Evolutionary conservation across 2,113 vertebrate species (phyloP).

Genomic region (Myrmecobius fasciatus): DNA sequence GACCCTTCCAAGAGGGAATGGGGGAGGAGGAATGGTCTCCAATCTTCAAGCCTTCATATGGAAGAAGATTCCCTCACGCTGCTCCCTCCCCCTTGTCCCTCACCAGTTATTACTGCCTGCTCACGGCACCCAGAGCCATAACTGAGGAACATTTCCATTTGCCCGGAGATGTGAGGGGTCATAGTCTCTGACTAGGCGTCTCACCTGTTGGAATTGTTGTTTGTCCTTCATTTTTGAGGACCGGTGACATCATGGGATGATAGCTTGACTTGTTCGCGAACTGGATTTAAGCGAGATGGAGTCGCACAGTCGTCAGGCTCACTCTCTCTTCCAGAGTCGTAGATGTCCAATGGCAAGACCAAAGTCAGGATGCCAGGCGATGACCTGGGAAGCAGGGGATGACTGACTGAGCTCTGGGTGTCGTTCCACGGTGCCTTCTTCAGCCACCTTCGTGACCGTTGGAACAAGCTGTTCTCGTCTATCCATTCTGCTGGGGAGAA

Average conservation of each 20-base stretch:
- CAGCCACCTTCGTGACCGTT: no score
- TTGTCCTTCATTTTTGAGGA: background rate
- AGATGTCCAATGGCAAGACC: no score
- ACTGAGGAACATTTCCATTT: background rate
- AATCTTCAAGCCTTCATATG: constrained; percentile 37
- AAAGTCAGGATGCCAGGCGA: no score
- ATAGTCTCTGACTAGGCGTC: background rate
- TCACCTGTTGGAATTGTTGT: background rate
- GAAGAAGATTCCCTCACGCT: constrained; percentile 10
- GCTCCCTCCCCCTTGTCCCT: background rate
- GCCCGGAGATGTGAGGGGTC: background rate
- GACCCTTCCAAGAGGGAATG: constrained; percentile 18
- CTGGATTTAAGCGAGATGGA: background rate
- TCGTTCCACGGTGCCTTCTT: no score
- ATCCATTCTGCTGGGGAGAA: no score
- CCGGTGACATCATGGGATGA: background rate
- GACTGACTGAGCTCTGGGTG: no score
- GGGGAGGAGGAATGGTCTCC: background rate
- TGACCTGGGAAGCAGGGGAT: no score
- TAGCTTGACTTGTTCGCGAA: background rate
- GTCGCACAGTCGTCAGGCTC: no score
- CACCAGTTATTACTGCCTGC: background rate
- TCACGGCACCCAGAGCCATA: background rate
- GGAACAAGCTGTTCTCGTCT: no score
- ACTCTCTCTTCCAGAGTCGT: background rate